Conservation (phyloP, 2,888 invertebrate species). For the Acrobasis suavella region DNA sequence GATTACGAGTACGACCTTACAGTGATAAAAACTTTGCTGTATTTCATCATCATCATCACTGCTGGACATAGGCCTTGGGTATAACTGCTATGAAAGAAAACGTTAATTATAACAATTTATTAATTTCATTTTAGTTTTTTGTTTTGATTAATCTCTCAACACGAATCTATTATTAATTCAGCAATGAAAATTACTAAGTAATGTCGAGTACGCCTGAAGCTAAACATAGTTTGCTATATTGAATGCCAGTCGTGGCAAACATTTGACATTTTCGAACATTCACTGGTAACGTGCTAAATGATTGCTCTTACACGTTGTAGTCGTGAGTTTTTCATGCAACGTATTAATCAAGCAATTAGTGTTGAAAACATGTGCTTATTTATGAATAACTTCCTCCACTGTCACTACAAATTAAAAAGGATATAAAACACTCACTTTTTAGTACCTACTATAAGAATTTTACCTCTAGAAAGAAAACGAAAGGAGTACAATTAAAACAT, state of each 20-base stretch:
- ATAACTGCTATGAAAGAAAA: not conserved
- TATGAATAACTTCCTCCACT: constrained; percentile 21
- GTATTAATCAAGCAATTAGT: constrained; percentile 22
- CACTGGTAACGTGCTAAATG: constrained; percentile 6
- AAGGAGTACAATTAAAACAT: too few relatives aligned
- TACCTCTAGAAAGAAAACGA: too few relatives aligned
- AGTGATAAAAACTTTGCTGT: too few relatives aligned
- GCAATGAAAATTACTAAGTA: not conserved
- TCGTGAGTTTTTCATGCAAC: constrained; percentile 6
- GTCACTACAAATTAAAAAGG: not conserved
- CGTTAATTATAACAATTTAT: not conserved
- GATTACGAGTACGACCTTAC: not conserved
- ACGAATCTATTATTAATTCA: not conserved
- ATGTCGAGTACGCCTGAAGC: constrained; percentile 1
- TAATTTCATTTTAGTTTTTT: not conserved
- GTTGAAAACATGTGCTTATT: constrained; percentile 30
- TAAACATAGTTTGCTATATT: not conserved
- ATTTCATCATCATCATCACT: not conserved
- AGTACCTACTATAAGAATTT: not conserved
- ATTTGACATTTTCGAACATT: constrained; percentile 12
- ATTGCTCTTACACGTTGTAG: not conserved
- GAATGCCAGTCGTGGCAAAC: constrained; percentile 10
- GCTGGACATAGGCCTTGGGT: not conserved
- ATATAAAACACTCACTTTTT: not conserved
- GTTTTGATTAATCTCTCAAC: not conserved